Evolutionary conservation across 1,140 invertebrate genomes (phyloP).

Genomic region (Bicyclus anynana): DNA sequence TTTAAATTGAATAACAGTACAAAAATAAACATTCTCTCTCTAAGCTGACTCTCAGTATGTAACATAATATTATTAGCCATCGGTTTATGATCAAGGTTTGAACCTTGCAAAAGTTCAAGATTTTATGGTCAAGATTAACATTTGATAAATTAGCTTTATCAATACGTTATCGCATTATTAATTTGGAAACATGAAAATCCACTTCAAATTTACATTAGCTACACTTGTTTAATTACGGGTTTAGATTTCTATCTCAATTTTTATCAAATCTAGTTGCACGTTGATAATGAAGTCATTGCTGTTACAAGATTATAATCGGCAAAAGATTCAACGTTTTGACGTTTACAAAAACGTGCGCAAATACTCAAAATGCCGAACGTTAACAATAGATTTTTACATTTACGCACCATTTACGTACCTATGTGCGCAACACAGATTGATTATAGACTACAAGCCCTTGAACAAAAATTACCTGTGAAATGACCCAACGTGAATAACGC

Average conservation of each 20-base stretch:
- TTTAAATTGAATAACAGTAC: too few species aligned
- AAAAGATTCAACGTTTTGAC: not conserved
- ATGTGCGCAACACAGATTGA: too few species aligned
- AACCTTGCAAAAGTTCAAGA: not conserved
- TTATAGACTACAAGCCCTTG: too few species aligned
- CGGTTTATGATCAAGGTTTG: too few species aligned
- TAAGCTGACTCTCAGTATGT: too few species aligned
- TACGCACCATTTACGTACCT: too few species aligned
- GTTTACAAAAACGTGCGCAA: not conserved
- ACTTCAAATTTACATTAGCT: not conserved
- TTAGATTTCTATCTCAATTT: not conserved
- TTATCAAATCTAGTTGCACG: not conserved
- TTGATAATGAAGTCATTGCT: not conserved
- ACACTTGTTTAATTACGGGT: not conserved
- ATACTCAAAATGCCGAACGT: too few species aligned
- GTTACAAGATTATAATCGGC: not conserved
- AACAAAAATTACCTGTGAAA: too few species aligned
- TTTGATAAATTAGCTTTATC: not conserved
- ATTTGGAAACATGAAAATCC: constrained; percentile 2
- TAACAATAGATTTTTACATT: too few species aligned
- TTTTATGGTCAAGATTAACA: not conserved
- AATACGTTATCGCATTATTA: not conserved
- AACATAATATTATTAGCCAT: too few species aligned
- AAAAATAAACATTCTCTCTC: too few species aligned
- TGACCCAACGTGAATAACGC: too few species aligned